Evolutionary conservation across 2,113 vertebrate genomes (phyloP).

Genomic region (Eptesicus fuscus): DNA sequence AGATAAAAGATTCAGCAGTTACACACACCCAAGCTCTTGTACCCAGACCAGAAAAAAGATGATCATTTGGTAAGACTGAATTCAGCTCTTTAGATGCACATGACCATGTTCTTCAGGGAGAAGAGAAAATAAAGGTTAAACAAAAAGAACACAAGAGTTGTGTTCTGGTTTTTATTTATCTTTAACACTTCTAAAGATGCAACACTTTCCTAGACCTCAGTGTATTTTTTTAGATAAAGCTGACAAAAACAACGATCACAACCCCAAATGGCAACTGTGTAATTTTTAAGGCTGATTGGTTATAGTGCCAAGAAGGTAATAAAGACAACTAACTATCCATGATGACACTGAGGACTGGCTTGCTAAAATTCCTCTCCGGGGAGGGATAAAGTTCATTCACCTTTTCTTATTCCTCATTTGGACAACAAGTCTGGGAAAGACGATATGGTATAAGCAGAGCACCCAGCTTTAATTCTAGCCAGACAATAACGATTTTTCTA

Average conservation of each 20-base stretch:
- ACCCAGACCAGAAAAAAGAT: conserved; percentile 8
- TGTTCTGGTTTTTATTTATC: conserved; percentile 10
- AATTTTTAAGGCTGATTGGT: not conserved
- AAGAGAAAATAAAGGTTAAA: conserved; percentile 48
- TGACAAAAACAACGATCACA: not conserved
- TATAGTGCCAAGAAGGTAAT: not conserved
- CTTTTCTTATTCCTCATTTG: not conserved
- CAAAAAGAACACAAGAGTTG: not conserved
- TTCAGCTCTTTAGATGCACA: not conserved
- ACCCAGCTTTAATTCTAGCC: not conserved
- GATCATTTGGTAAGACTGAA: conserved; percentile 17
- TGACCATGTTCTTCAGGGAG: not conserved
- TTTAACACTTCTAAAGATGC: not conserved
- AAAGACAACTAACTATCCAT: not conserved
- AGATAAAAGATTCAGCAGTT: conserved; percentile 59
- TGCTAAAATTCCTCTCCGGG: not conserved
- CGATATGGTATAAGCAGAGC: not conserved
- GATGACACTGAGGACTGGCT: not conserved
- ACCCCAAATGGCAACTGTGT: not conserved
- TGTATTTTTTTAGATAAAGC: not conserved
- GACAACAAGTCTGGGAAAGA: not conserved
- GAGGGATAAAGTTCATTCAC: not conserved
- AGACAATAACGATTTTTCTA: not conserved
- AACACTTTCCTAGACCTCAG: not conserved
- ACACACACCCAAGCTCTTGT: not conserved